Percentiles rank a stretch among this genome's conserved stretches.
phyloP scores from a whole-genome alignment of 2,113 vertebrate species.

The Isichthys henryi region DNA sequence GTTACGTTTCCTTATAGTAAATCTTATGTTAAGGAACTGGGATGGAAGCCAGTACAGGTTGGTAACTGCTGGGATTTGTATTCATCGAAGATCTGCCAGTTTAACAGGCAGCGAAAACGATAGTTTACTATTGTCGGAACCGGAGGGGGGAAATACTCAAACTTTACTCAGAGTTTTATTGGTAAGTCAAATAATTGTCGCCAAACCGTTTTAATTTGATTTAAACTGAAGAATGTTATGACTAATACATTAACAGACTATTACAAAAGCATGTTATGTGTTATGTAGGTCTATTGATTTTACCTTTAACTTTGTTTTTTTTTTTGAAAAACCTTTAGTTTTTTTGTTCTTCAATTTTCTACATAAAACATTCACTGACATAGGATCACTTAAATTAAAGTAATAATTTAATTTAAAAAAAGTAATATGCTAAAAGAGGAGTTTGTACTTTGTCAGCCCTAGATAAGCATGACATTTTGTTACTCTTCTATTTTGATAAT shows the following conservation, averaged over 20 bases:
- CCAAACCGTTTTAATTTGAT: neutral
- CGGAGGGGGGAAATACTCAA: neutral
- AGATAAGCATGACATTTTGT: too few relatives aligned
- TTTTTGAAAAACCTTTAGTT: neutral
- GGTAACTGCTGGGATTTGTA: neutral
- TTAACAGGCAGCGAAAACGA: neutral
- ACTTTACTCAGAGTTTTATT: neutral
- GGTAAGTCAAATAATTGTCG: conserved; percentile 4
- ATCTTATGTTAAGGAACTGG: neutral
- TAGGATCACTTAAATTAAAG: too few relatives aligned
- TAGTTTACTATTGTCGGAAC: neutral
- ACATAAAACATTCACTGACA: too few relatives aligned
- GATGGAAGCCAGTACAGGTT: neutral
- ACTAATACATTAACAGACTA: neutral
- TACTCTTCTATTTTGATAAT: too few relatives aligned
- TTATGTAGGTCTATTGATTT: neutral
- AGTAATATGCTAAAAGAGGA: too few relatives aligned
- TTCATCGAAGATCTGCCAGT: neutral
- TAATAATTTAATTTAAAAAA: too few relatives aligned
- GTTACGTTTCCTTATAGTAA: neutral
- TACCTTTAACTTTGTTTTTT: neutral
- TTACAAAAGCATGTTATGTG: neutral
- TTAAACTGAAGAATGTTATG: neutral
- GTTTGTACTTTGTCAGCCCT: too few relatives aligned
- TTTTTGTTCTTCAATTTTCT: neutral